Percentiles rank a stretch among this genome's conserved stretches.
These are phyloP conservation scores for Tribolium castaneum DNA, from an alignment of 1,140 invertebrate genomes.

Conservation along the genomic window DNA sequence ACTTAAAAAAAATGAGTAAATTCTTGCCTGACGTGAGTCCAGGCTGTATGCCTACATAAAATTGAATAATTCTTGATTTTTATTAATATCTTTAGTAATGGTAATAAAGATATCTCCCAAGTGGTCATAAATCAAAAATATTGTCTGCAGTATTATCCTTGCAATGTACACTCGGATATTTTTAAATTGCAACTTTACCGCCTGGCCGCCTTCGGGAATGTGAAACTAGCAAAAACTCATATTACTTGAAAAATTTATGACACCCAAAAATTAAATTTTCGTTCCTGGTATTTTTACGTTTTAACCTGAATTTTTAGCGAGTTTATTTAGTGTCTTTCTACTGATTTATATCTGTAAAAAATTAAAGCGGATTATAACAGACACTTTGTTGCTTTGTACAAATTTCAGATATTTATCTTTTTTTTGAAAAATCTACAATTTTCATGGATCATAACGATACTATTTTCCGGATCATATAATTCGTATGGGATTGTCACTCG, in stretches of 20 bases:
- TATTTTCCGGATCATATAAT: background rate
- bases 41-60: background rate
- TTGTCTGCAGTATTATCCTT: conserved; percentile 10
- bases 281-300: background rate
- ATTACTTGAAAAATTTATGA: background rate
- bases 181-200: conserved; percentile 10
- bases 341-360: conserved; percentile 6
- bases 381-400: background rate
- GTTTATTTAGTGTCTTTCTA: background rate
- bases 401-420: conserved; percentile 4
- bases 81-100: conserved; percentile 23
- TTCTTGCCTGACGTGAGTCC: background rate
- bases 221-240: background rate
- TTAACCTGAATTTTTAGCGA: background rate
- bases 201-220: background rate
- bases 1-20: background rate
- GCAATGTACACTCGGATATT: background rate
- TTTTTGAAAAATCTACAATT: background rate
- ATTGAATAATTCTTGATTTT: conserved; percentile 32
- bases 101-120: conserved; percentile 32
- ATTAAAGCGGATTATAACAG: background rate
- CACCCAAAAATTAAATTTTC: background rate
- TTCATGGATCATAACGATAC: background rate
- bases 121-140: conserved; percentile 31
- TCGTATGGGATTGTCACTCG: background rate